phyloP scores from a whole-genome alignment of 2,797 vertebrate genomes.

The Halcyon badia region DNA sequence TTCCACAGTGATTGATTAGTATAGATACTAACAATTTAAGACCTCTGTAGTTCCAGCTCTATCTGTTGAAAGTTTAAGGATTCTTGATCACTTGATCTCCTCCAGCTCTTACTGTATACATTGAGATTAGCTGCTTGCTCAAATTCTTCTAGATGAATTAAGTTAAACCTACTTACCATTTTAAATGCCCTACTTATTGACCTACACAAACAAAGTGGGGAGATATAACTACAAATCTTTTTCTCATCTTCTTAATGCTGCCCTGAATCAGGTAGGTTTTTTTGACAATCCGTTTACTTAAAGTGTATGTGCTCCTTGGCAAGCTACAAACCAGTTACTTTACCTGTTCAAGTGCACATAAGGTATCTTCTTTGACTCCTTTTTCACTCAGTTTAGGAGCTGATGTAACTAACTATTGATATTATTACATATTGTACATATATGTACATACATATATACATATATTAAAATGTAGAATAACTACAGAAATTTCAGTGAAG shows the following conservation, averaged over 20 bases:
- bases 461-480: background rate
- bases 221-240: slow-evolving; percentile 36
- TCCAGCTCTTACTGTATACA: background rate
- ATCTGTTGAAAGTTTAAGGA: background rate
- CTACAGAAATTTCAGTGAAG: background rate
- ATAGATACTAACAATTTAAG: background rate
- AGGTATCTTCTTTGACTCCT: background rate
- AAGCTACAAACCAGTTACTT: background rate
- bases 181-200: slow-evolving; percentile 44
- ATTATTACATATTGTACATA: background rate
- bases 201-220: background rate
- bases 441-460: background rate
- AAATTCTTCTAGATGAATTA: slow-evolving; percentile 58
- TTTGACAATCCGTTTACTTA: background rate
- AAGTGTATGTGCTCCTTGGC: background rate
- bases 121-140: slow-evolving; percentile 55
- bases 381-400: background rate
- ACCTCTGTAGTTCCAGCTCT: background rate
- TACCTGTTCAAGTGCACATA: background rate
- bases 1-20: background rate
- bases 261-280: slow-evolving; percentile 22
- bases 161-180: slow-evolving; percentile 40
- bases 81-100: background rate
- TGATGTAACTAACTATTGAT: background rate
- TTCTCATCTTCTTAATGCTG: slow-evolving; percentile 13